Evolutionary conservation across 2,797 vertebrate species (phyloP).

Genomic region (Acanthurus lineatus): DNA sequence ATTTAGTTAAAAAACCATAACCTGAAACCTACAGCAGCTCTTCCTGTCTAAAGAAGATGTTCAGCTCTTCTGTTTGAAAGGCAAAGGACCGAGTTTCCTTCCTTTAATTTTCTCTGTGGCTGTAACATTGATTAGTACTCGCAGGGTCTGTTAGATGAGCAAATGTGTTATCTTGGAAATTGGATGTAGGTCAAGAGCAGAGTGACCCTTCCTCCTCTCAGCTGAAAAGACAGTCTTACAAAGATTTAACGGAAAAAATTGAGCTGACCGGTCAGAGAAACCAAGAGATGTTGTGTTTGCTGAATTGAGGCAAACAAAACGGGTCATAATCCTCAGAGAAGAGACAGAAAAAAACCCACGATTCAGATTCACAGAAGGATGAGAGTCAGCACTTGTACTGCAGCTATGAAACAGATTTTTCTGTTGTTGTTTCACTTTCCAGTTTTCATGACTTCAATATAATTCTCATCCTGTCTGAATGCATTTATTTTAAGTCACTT

Average conservation of each 20-base stretch:
- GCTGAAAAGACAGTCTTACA: background rate
- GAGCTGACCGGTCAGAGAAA: background rate
- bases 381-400: background rate
- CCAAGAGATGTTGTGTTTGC: background rate
- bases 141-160: slow-evolving; percentile 20
- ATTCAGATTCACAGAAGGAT: background rate
- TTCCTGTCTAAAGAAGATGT: background rate
- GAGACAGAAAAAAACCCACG: background rate
- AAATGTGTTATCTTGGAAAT: slow-evolving; percentile 35
- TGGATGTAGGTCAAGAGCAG: slow-evolving; percentile 27
- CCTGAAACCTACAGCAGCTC: background rate
- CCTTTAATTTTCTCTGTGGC: slow-evolving; percentile 5
- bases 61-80: background rate
- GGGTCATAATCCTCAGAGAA: background rate
- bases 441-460: background rate
- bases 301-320: background rate
- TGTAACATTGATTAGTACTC: slow-evolving; percentile 13
- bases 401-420: background rate
- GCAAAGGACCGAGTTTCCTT: slow-evolving; percentile 19
- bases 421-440: background rate
- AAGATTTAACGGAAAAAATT: background rate
- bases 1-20: background rate
- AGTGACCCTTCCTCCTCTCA: slow-evolving; percentile 3
- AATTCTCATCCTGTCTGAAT: background rate
- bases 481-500: background rate